Percentiles rank a stretch among this genome's conserved stretches.
These are phyloP conservation scores for Melitaea athalia DNA, from an alignment of 2,888 invertebrate genomes.

Conservation along the genomic window DNA sequence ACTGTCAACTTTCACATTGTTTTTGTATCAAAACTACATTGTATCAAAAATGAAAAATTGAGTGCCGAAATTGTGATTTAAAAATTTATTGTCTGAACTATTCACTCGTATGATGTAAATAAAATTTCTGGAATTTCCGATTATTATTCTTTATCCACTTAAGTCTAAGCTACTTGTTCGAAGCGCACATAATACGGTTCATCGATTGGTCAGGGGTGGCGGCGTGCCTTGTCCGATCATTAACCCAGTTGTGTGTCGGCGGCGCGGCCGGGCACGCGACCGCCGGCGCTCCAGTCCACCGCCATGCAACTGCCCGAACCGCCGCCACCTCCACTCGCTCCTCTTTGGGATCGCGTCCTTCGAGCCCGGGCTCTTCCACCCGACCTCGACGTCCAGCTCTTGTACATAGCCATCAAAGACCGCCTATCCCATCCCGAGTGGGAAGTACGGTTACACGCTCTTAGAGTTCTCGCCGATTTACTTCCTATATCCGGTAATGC, in stretches of 20 bases:
- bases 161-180: conserved; percentile 10
- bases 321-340: conserved; percentile 84
- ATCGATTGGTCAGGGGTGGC: conserved; percentile 78
- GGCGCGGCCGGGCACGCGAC: conserved; percentile 75
- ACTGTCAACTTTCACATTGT: too few species aligned
- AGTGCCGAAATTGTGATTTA: too few species aligned
- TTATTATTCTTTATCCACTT: neutral
- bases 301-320: conserved; percentile 77
- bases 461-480: conserved; percentile 89
- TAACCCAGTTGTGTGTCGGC: conserved; percentile 80
- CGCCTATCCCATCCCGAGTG: conserved; percentile 90
- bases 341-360: conserved; percentile 91
- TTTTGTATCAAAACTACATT: too few species aligned
- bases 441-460: conserved; percentile 91
- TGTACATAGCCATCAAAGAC: conserved; percentile 87
- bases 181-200: conserved; percentile 34
- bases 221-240: conserved; percentile 78
- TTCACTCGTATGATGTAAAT: neutral
- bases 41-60: too few species aligned
- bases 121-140: conserved; percentile 2
- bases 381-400: conserved; percentile 84
- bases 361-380: conserved; percentile 88
- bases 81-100: too few species aligned
- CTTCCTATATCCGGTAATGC: conserved; percentile 87
- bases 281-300: conserved; percentile 72